phyloP scores from a whole-genome alignment of 23 tunicate genomes.

The Corella eumyota region DNA sequence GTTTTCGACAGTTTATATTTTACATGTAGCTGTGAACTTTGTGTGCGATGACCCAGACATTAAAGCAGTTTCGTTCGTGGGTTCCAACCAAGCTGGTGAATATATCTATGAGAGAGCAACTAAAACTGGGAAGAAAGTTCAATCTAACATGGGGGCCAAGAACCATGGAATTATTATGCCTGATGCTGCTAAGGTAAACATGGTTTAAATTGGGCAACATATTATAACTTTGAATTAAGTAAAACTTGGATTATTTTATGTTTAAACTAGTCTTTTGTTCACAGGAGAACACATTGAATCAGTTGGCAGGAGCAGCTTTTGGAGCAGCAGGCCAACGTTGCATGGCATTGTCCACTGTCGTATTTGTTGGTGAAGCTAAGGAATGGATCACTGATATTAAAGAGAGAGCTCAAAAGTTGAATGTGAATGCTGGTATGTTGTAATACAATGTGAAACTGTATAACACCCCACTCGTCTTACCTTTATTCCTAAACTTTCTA shows the following conservation, averaged over 20 bases:
- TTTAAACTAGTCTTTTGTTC: neutral
- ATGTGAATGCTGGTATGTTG: conserved; percentile 66
- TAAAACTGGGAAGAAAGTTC: conserved; percentile 91
- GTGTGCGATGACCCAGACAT: conserved; percentile 91
- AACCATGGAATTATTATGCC: conserved; percentile 98
- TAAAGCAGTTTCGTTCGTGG: conserved; percentile 94
- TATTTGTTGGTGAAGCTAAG: conserved; percentile 91
- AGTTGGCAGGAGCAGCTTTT: conserved; percentile 97
- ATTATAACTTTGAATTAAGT: neutral
- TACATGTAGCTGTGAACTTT: conserved; percentile 81
- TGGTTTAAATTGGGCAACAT: neutral
- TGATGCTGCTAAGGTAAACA: conserved; percentile 87
- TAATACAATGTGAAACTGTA: conserved; percentile 1
- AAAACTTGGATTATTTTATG: neutral
- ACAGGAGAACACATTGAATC: conserved; percentile 92
- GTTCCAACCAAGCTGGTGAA: conserved; percentile 98
- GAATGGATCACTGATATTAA: conserved; percentile 88
- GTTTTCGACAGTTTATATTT: too few species aligned
- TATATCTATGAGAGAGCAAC: conserved; percentile 91
- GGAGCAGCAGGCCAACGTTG: conserved; percentile 99
- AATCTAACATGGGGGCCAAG: conserved; percentile 99
- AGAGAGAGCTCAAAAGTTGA: conserved; percentile 87
- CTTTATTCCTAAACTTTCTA: neutral
- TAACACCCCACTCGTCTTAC: too few species aligned
- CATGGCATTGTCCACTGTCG: conserved; percentile 96